These are phyloP conservation scores for Rhabdomys pumilio DNA, from an alignment of 2,797 vertebrate species.

Conservation along the genomic window DNA sequence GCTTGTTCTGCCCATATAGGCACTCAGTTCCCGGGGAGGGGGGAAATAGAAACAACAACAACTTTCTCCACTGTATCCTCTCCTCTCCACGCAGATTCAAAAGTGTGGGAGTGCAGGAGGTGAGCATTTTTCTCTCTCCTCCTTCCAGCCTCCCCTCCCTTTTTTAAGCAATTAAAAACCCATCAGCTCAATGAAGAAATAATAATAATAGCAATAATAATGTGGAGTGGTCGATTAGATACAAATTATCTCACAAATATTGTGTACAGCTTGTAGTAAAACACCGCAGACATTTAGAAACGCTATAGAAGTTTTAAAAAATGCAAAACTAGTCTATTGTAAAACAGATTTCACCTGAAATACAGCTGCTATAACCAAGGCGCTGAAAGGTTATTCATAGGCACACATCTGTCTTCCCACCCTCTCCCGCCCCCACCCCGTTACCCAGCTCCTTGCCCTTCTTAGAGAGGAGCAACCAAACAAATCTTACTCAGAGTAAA, in stretches of 20 bases:
- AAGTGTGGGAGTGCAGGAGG: conserved; percentile 37
- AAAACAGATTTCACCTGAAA: conserved; percentile 93
- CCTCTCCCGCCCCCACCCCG: conserved; percentile 53
- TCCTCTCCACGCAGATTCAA: conserved; percentile 44
- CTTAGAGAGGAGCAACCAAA: conserved; percentile 83
- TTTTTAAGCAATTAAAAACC: conserved; percentile 78
- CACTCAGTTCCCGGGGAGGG: neutral
- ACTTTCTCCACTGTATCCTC: conserved; percentile 67
- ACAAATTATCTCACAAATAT: conserved; percentile 90
- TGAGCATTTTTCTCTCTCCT: conserved; percentile 61
- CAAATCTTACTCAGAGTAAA: conserved; percentile 88
- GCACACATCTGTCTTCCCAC: conserved; percentile 95
- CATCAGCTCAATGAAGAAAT: conserved; percentile 74
- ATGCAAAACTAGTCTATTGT: conserved; percentile 91
- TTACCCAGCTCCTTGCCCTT: conserved; percentile 80
- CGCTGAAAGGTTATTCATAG: conserved; percentile 97
- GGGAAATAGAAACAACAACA: neutral
- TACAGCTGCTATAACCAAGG: conserved; percentile 95
- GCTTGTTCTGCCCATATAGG: conserved; percentile 57
- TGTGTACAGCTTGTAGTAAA: conserved; percentile 90
- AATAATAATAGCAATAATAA: conserved; percentile 81
- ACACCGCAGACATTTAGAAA: conserved; percentile 90
- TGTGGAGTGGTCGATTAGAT: conserved; percentile 84
- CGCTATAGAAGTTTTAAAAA: conserved; percentile 89
- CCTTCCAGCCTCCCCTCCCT: conserved; percentile 15